A percentile compares a stretch with the other conserved stretches of the same genome.
Conservation (phyloP, 2,113 vertebrate genomes). For the Vimba vimba region DNA sequence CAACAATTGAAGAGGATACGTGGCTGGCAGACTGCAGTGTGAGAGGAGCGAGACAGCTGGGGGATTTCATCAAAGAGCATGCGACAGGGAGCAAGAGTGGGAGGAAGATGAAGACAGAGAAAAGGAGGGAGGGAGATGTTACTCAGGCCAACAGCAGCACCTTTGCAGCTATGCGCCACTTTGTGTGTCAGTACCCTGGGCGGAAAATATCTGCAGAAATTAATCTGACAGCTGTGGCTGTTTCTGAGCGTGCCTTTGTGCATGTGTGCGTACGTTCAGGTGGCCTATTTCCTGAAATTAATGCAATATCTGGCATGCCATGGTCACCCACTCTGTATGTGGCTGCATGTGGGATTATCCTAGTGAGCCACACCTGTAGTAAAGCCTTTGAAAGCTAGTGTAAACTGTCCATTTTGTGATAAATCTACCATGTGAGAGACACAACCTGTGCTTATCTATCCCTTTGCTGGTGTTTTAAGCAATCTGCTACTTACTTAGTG, state of each 20-base stretch:
- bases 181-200: slow-evolving; percentile 1
- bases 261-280: slow-evolving; percentile 31
- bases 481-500: not conserved
- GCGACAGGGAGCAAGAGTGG: slow-evolving; percentile 26
- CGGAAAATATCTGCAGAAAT: slow-evolving; percentile 32
- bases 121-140: slow-evolving; percentile 12
- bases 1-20: slow-evolving; percentile 7
- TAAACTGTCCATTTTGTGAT: slow-evolving; percentile 74
- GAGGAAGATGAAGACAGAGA: slow-evolving; percentile 27
- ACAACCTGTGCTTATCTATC: slow-evolving; percentile 7
- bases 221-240: slow-evolving; percentile 43
- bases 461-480: not conserved
- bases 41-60: slow-evolving; percentile 16
- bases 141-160: slow-evolving; percentile 32
- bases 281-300: slow-evolving; percentile 41
- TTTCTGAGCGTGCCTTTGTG: slow-evolving; percentile 28
- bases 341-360: slow-evolving; percentile 66
- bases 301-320: slow-evolving; percentile 20
- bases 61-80: slow-evolving; percentile 30
- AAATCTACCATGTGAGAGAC: not conserved
- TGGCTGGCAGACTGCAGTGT: slow-evolving; percentile 2
- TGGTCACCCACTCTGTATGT: slow-evolving; percentile 21
- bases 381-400: slow-evolving; percentile 77
- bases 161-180: slow-evolving; percentile 40
- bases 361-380: slow-evolving; percentile 61